Evolutionary conservation across 2,797 vertebrate species (phyloP).

Genomic region (Xenopus petersii): DNA sequence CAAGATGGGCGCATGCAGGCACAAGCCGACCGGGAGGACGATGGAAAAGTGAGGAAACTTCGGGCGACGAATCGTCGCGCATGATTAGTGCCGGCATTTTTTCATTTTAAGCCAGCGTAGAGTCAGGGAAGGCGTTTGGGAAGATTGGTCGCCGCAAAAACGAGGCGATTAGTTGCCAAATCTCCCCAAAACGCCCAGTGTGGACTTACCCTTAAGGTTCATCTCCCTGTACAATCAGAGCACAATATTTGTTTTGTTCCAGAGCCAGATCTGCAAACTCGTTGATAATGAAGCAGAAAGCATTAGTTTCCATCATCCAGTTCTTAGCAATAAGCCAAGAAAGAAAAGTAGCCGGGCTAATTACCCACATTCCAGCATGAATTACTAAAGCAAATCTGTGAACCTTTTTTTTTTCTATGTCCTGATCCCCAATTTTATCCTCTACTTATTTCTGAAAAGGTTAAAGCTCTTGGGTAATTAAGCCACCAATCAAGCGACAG

Average conservation of each 20-base stretch:
- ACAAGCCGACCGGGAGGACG: too few relatives aligned
- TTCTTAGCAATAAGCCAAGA: slow-evolving; percentile 80
- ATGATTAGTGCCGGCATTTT: too few relatives aligned
- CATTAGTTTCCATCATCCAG: slow-evolving; percentile 80
- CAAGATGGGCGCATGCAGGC: too few relatives aligned
- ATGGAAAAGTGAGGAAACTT: too few relatives aligned
- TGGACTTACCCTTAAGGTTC: slow-evolving; percentile 24
- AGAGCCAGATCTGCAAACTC: slow-evolving; percentile 70
- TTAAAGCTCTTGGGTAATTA: slow-evolving; percentile 88
- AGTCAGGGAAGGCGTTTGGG: too few relatives aligned
- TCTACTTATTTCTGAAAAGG: slow-evolving; percentile 82
- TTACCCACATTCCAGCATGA: slow-evolving; percentile 87
- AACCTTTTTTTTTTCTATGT: slow-evolving; percentile 65
- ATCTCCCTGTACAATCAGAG: slow-evolving; percentile 46
- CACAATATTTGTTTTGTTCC: slow-evolving; percentile 68
- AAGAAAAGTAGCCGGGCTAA: slow-evolving; percentile 85
- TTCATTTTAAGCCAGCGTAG: too few relatives aligned
- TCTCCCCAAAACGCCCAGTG: too few relatives aligned
- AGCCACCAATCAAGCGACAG: slow-evolving; percentile 76
- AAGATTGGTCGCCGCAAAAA: too few relatives aligned
- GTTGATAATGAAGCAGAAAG: slow-evolving; percentile 82
- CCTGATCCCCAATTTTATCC: slow-evolving; percentile 81
- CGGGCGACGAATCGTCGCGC: too few relatives aligned
- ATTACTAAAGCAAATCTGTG: slow-evolving; percentile 90
- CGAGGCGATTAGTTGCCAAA: too few relatives aligned